These are phyloP conservation scores for Eristalis tenax DNA, from an alignment of 2,888 invertebrate genomes.

Conservation along the genomic window DNA sequence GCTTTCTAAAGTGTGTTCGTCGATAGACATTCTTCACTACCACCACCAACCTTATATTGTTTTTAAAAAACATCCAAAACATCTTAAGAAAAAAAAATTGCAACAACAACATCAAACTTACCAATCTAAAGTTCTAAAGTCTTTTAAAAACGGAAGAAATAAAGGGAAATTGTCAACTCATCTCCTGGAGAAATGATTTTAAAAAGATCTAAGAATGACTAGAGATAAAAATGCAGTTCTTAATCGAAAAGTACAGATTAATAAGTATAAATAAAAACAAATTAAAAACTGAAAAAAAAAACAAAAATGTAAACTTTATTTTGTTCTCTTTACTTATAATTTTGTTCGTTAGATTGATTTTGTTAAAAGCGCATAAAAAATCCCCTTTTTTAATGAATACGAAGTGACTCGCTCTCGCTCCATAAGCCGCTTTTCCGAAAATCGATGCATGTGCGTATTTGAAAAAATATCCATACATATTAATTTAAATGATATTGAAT, in stretches of 20 bases:
- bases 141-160: slow-evolving; percentile 44
- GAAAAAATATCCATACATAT: slow-evolving; percentile 7
- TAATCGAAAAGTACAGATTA: slow-evolving; percentile 71
- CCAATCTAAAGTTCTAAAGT: slow-evolving; percentile 70
- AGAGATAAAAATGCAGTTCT: slow-evolving; percentile 62
- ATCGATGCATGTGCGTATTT: slow-evolving; percentile 50
- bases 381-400: not conserved
- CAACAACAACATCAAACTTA: slow-evolving; percentile 53
- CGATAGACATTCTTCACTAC: slow-evolving; percentile 56
- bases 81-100: slow-evolving; percentile 27
- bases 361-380: slow-evolving; percentile 36
- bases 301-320: slow-evolving; percentile 52
- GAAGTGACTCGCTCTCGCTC: slow-evolving; percentile 71
- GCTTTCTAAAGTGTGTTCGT: slow-evolving; percentile 87
- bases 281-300: slow-evolving; percentile 50
- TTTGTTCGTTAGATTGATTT: slow-evolving; percentile 44
- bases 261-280: slow-evolving; percentile 69
- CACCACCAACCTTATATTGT: slow-evolving; percentile 76
- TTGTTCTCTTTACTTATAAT: slow-evolving; percentile 38
- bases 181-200: slow-evolving; percentile 56
- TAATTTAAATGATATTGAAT: slow-evolving; percentile 7
- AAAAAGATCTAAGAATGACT: slow-evolving; percentile 40
- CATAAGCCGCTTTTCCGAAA: slow-evolving; percentile 52
- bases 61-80: slow-evolving; percentile 80
- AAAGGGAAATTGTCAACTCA: slow-evolving; percentile 47